Evolutionary conservation across 2,113 vertebrate genomes (phyloP).

Genomic region (Theristicus caerulescens): DNA sequence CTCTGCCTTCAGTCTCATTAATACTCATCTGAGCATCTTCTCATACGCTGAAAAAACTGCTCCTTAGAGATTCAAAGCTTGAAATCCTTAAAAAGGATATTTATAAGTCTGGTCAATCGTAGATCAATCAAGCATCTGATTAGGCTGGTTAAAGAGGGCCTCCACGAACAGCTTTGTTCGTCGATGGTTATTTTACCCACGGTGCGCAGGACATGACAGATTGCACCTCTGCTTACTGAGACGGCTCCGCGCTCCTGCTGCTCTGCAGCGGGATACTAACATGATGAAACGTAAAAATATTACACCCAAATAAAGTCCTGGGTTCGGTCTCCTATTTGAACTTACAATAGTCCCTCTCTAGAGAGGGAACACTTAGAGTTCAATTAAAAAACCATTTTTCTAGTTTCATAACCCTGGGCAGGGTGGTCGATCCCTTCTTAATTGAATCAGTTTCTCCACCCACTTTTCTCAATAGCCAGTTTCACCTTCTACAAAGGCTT

Average conservation of each 20-base stretch:
- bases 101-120: background rate
- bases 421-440: background rate
- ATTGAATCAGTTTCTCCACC: background rate
- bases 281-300: background rate
- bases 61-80: background rate
- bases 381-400: slow-evolving; percentile 24
- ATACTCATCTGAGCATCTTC: background rate
- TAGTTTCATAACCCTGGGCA: background rate
- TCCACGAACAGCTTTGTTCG: background rate
- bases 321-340: background rate
- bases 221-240: background rate
- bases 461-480: background rate
- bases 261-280: background rate
- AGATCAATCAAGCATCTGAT: background rate
- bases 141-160: background rate
- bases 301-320: background rate
- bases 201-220: background rate
- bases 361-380: background rate
- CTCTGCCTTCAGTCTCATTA: background rate
- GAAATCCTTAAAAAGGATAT: background rate
- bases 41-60: background rate
- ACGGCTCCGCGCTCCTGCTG: background rate
- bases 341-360: background rate
- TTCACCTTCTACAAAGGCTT: background rate
- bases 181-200: background rate